Evolutionary conservation across 2,888 invertebrate species (phyloP), one percentile per base, ranked within the genome.

Genomic region (Spilarctia lutea): DNA sequence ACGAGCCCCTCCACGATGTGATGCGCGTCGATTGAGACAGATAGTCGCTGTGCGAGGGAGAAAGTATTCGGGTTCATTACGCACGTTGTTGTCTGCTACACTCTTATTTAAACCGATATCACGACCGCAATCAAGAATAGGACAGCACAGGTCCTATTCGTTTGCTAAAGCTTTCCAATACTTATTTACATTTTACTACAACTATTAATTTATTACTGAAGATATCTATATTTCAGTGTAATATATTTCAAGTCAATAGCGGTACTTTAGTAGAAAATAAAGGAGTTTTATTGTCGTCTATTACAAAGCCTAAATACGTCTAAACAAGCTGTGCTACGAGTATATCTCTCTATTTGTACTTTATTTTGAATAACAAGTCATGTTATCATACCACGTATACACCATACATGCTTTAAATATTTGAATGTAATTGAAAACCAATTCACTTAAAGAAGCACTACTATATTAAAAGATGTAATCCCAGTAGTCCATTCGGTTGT

Each of bases 401-500:
- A 42, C 42, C 42, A 48, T 48, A 20, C 20, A 48, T 48, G 7
- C 8, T 27, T 42, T 27, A 16, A 16, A 11, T 30, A 45, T 68
- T 66, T 24, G 13, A 39, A n/a, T 20, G 63, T 42, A 39, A n/a
- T 39, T 39, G 11, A 45, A 30, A 68, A 30, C 27, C 39, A 42
- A 42, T 63, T 24, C 48, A 63, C 24, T 33, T 39, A 65, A 69
- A 68, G 42, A 63, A 27, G 42, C 68, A 65, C 45, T 72, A 72
- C 68, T 74, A 39, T 70, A 75, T 74, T 72, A 73, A 71, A 71
- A 69, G 71, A 68, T n/a, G 56, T 60, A 56, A 67, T 67, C 33
- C 67, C 60, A 75, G 71, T 69, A 77, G 76, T 68, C 63, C 76
- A 75, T 71, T 68, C 63, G 33, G 60, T 76, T 74, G 66, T 68